Evolutionary conservation across 2,113 vertebrate genomes (phyloP).

Genomic region (Oxyruncus cristatus): DNA sequence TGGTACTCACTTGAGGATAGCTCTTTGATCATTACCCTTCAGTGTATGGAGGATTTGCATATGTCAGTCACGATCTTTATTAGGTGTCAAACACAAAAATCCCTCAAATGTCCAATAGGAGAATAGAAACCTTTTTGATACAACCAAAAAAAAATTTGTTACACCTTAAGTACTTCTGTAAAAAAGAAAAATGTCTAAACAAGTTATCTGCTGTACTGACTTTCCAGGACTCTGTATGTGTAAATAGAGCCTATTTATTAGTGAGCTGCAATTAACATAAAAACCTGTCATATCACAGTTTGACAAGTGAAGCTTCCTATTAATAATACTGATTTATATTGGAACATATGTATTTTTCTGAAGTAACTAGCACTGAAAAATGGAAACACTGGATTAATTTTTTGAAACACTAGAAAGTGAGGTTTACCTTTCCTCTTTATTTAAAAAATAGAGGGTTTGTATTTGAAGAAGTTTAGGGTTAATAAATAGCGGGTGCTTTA

Average conservation of each 20-base stretch:
- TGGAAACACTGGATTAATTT: constrained; percentile 22
- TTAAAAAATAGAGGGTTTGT: constrained; percentile 3
- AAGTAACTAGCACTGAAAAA: constrained; percentile 33
- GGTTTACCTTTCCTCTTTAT: constrained; percentile 35
- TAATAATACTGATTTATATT: constrained; percentile 10
- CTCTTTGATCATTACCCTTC: constrained; percentile 26
- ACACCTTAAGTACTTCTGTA: constrained; percentile 24
- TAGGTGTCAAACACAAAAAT: constrained; percentile 32
- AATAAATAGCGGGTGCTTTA: not conserved
- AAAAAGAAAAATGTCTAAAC: constrained; percentile 19
- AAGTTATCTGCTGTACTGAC: constrained; percentile 46
- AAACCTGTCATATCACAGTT: constrained; percentile 1
- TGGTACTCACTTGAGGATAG: not conserved
- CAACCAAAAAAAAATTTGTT: not conserved
- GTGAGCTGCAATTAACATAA: constrained; percentile 29
- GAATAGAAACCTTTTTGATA: constrained; percentile 53
- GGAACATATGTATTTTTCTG: not conserved
- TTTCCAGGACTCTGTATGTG: constrained; percentile 30
- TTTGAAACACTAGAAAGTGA: not conserved
- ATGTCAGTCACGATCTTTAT: not conserved
- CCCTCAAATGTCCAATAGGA: constrained; percentile 24
- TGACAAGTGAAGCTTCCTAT: constrained; percentile 29
- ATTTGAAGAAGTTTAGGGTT: not conserved
- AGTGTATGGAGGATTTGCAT: constrained; percentile 43
- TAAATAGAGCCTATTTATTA: constrained; percentile 59